Conservation (phyloP, 2,888 invertebrate species). For the Scaptodrosophila latifasciaeformis region DNA sequence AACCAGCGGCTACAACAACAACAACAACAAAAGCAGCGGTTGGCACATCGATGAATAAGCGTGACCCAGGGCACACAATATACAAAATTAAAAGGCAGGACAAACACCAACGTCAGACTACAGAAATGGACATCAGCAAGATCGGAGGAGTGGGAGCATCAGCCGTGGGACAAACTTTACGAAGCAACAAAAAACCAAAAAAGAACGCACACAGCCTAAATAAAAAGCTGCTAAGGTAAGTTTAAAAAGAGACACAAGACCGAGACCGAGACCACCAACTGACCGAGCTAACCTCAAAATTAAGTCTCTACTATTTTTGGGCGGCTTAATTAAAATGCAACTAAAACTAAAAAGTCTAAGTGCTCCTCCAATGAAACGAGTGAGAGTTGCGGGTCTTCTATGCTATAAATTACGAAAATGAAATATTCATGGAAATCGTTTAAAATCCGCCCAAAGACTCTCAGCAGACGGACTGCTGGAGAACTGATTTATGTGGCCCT, state of each 20-base stretch:
- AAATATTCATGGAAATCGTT: slow-evolving; percentile 59
- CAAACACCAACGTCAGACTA: slow-evolving; percentile 39
- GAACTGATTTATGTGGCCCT: slow-evolving; percentile 5
- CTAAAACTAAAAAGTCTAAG: slow-evolving; percentile 32
- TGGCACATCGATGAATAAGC: slow-evolving; percentile 26
- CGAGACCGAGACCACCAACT: too few relatives aligned
- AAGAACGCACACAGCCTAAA: slow-evolving; percentile 69
- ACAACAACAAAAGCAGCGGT: slow-evolving; percentile 27
- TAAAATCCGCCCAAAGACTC: slow-evolving; percentile 31
- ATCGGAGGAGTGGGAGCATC: background rate
- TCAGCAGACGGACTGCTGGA: slow-evolving; percentile 21
- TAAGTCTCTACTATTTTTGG: too few relatives aligned
- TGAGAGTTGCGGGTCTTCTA: too few relatives aligned
- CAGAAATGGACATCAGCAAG: slow-evolving; percentile 5
- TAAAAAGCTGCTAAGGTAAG: slow-evolving; percentile 72
- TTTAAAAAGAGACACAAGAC: slow-evolving; percentile 33
- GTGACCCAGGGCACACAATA: slow-evolving; percentile 48
- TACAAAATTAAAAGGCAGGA: slow-evolving; percentile 65
- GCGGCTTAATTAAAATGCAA: slow-evolving; percentile 58
- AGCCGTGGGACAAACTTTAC: too few relatives aligned
- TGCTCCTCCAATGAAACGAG: too few relatives aligned
- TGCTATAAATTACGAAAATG: slow-evolving; percentile 52
- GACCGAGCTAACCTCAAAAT: too few relatives aligned
- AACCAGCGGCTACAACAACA: slow-evolving; percentile 19
- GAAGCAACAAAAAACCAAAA: slow-evolving; percentile 48